Evolutionary conservation across 2,888 invertebrate species (phyloP).

Genomic region (Eupithecia dodoneata): DNA sequence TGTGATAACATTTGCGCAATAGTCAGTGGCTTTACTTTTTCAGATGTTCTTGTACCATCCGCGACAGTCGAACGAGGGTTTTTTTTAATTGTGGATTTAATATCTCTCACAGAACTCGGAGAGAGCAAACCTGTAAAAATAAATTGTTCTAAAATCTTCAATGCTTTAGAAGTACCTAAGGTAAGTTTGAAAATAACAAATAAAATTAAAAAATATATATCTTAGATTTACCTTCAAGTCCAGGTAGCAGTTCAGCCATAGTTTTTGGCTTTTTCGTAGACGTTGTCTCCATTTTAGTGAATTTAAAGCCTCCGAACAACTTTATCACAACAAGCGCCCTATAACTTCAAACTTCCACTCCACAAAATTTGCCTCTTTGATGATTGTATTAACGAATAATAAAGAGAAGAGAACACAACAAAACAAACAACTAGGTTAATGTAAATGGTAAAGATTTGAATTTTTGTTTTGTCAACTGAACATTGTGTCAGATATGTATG

Average conservation of each 20-base stretch:
- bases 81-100: constrained; percentile 59
- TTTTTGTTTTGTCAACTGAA: constrained; percentile 10
- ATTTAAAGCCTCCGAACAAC: constrained; percentile 26
- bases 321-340: background rate
- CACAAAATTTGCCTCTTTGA: background rate
- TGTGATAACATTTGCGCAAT: constrained; percentile 68
- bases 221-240: constrained; percentile 47
- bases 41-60: constrained; percentile 54
- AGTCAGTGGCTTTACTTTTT: constrained; percentile 66
- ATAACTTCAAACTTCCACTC: too few relatives aligned
- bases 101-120: constrained; percentile 56
- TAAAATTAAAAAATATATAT: background rate
- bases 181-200: background rate
- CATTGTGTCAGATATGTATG: background rate
- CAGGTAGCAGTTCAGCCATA: constrained; percentile 68
- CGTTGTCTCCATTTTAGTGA: constrained; percentile 57
- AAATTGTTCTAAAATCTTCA: background rate
- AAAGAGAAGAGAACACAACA: too few relatives aligned
- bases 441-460: background rate
- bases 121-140: constrained; percentile 50
- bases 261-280: constrained; percentile 60
- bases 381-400: too few relatives aligned
- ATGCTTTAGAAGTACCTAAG: background rate
- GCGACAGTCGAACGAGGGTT: constrained; percentile 55
- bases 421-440: too few relatives aligned